phyloP scores from a whole-genome alignment of 2,888 invertebrate species.

The Chaitophorus viminalis region DNA sequence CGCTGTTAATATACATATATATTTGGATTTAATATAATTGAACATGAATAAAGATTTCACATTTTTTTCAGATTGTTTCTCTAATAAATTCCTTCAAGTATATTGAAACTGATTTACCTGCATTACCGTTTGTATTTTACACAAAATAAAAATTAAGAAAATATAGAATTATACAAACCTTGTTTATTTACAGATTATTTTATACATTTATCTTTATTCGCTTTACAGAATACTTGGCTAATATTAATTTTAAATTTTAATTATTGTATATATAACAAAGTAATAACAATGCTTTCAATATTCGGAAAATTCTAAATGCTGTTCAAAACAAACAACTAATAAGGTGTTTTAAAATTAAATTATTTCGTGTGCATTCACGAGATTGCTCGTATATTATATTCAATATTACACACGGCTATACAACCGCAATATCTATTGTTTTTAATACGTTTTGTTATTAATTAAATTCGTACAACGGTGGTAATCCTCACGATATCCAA shows the following conservation, averaged over 20 bases:
- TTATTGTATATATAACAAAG: not conserved
- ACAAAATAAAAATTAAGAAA: not conserved
- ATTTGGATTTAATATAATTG: no score
- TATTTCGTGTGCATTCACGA: not conserved
- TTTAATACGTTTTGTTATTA: conserved; percentile 11
- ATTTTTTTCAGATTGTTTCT: not conserved
- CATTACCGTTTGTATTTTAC: not conserved
- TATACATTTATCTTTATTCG: not conserved
- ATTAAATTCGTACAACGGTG: conserved; percentile 17
- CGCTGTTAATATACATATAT: not conserved
- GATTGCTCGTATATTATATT: not conserved
- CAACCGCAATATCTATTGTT: conserved; percentile 1
- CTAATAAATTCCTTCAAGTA: not conserved
- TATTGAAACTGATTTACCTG: no score
- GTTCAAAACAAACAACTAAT: not conserved
- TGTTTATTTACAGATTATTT: not conserved
- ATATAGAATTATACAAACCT: not conserved
- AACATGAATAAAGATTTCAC: not conserved
- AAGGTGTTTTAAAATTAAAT: not conserved
- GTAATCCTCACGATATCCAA: not conserved
- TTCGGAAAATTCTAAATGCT: not conserved
- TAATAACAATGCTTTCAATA: not conserved
- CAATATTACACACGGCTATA: not conserved
- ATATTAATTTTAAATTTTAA: not conserved
- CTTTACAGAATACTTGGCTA: not conserved